Percentiles rank a stretch among this genome's conserved stretches.
Conservation (phyloP, 2,113 vertebrate species). For the Rallus limicola region DNA sequence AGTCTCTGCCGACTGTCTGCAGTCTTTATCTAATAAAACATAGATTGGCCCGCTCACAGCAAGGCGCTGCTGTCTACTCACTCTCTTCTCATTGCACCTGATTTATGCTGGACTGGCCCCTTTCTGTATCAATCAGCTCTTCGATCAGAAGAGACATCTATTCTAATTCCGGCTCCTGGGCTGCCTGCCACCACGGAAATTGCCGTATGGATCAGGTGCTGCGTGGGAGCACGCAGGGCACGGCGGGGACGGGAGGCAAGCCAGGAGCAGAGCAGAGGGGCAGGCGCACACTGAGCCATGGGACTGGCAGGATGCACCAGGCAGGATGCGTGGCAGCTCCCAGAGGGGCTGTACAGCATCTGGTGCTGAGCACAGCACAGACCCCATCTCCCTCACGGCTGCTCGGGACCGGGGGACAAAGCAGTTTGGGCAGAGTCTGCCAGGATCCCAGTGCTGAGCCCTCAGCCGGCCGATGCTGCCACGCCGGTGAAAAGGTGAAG, state of each 20-base stretch:
- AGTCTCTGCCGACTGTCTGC: neutral
- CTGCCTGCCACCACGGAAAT: constrained; percentile 31
- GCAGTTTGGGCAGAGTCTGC: neutral
- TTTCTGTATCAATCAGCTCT: constrained; percentile 35
- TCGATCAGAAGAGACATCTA: neutral
- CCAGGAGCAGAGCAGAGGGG: neutral
- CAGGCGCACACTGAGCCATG: fast-evolving
- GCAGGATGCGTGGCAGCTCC: neutral
- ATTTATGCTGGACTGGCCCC: constrained; percentile 23
- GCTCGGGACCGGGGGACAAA: neutral
- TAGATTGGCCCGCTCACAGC: neutral
- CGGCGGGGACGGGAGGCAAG: fast-evolving
- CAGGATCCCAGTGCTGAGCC: neutral
- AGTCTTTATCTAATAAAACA: constrained; percentile 17
- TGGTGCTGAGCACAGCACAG: neutral
- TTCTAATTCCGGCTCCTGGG: neutral
- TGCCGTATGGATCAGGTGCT: neutral
- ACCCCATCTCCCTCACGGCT: fast-evolving
- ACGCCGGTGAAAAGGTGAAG: neutral
- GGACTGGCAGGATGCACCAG: neutral
- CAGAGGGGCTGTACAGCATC: fast-evolving
- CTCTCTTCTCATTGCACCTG: neutral
- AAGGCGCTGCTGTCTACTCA: constrained; percentile 15
- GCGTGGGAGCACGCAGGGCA: neutral
- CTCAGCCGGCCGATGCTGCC: neutral